Percentiles rank a stretch among this genome's conserved stretches.
Conservation (phyloP, 2,888 invertebrate species). For the Agonopterix arenella region DNA sequence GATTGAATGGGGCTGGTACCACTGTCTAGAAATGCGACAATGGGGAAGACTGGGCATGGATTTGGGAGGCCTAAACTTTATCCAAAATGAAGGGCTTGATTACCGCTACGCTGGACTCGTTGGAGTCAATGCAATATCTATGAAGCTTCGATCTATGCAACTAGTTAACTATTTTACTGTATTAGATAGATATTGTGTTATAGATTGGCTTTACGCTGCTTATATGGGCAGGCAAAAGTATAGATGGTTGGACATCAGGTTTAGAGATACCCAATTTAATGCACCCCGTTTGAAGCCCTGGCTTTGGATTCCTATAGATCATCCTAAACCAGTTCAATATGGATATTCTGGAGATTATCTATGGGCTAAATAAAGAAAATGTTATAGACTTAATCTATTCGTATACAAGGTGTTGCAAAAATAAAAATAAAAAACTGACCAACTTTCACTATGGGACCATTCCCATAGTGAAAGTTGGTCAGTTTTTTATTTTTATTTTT, state of each 20-base stretch:
- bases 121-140: constrained; percentile 23
- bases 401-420: no score
- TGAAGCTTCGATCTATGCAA: constrained; percentile 22
- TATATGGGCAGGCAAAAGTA: constrained; percentile 5
- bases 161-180: constrained; percentile 28
- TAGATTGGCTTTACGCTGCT: constrained; percentile 26
- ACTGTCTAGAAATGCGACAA: constrained; percentile 18
- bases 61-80: constrained; percentile 21
- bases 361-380: no score
- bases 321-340: no score
- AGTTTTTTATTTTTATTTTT: no score
- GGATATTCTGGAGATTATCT: no score
- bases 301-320: not conserved
- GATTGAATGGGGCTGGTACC: constrained; percentile 37
- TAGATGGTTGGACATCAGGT: constrained; percentile 1
- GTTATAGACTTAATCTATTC: no score
- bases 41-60: constrained; percentile 30
- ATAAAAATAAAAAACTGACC: no score
- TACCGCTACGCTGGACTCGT: constrained; percentile 26
- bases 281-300: constrained; percentile 3
- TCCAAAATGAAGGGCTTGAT: constrained; percentile 5
- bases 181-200: constrained; percentile 22
- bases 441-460: no score
- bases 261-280: not conserved
- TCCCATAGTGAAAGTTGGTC: no score